These are phyloP conservation scores for Geotrypetes seraphini DNA, from an alignment of 2,797 vertebrate species.

Conservation along the genomic window DNA sequence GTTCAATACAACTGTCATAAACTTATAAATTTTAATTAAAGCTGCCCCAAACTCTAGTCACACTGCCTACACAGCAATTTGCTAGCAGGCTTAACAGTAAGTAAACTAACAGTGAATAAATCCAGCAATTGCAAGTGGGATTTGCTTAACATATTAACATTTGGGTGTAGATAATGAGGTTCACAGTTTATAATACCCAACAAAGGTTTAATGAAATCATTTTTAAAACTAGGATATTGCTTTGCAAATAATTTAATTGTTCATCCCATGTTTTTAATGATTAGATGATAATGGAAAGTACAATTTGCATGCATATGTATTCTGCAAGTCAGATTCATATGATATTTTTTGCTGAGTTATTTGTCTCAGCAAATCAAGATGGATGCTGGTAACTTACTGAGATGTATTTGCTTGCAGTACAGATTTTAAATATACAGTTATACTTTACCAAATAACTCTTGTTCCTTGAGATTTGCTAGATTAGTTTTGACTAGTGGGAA, in stretches of 20 bases:
- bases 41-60: slow-evolving; percentile 24
- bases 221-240: slow-evolving; percentile 30
- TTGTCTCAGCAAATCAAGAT: too few relatives aligned
- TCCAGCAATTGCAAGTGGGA: slow-evolving; percentile 37
- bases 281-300: not conserved
- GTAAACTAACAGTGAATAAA: slow-evolving; percentile 52
- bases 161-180: slow-evolving; percentile 51
- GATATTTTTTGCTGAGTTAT: too few relatives aligned
- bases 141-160: slow-evolving; percentile 58
- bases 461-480: too few relatives aligned
- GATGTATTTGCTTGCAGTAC: too few relatives aligned
- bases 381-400: too few relatives aligned
- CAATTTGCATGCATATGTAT: slow-evolving; percentile 9
- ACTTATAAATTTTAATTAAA: slow-evolving; percentile 19
- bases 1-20: slow-evolving; percentile 50
- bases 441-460: too few relatives aligned
- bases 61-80: slow-evolving; percentile 46
- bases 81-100: slow-evolving; percentile 48
- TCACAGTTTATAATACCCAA: slow-evolving; percentile 31
- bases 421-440: too few relatives aligned
- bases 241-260: slow-evolving; percentile 31
- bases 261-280: slow-evolving; percentile 19
- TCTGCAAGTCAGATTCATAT: too few relatives aligned
- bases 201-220: slow-evolving; percentile 28
- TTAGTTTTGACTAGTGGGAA: too few relatives aligned